Evolutionary conservation across 2,888 invertebrate species (phyloP), one percentile per base, ranked within the genome.

Genomic region (Bhutanitis thaidina): DNA sequence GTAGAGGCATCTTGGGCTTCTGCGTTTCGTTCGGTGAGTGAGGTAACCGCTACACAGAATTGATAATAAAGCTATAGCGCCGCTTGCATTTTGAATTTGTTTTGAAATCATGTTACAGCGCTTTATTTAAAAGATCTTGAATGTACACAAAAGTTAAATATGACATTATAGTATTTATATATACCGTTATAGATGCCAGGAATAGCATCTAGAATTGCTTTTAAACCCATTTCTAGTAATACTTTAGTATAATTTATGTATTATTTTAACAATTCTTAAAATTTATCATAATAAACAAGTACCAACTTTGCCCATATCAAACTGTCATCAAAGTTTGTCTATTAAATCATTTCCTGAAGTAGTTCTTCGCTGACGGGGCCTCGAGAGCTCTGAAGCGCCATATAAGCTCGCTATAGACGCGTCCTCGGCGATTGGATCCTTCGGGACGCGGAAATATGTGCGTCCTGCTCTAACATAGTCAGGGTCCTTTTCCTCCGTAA

Each of bases 381-480:
- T 50, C 38, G 32, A 27, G 37, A 44, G 12, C 38, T 36, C 15
- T 20, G 37, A 43, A 30, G 12, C 13, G 13, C n/a, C 20, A 43
- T 43, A 47, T 47, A 47, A 49, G n/a, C 15, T 16, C 35, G 43
- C 27, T 53, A 43, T 44, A 53, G 39, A 32, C n/a, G 7, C 61
- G 67, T 67, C 70, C 58, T 50, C 54, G 66, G 70, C 69, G 62
- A 52, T 55, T 53, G 39, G 48, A 59, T 56, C 59, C 58, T 62
- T 57, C 48, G 54, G 49, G 50, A 39, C 53, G 57, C 52, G 56
- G 67, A 57, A 12, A 55, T 64, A 60, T 46, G 43, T 49, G 60
- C 54, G 55, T 69, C 73, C 59, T 59, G 49, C 56, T 75, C 72
- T 55, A 52, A 50, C 62, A 51, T 57, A 61, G 53, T 58, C 49